Evolutionary conservation across 2,113 vertebrate genomes (phyloP).

Genomic region (Mirza zaza): DNA sequence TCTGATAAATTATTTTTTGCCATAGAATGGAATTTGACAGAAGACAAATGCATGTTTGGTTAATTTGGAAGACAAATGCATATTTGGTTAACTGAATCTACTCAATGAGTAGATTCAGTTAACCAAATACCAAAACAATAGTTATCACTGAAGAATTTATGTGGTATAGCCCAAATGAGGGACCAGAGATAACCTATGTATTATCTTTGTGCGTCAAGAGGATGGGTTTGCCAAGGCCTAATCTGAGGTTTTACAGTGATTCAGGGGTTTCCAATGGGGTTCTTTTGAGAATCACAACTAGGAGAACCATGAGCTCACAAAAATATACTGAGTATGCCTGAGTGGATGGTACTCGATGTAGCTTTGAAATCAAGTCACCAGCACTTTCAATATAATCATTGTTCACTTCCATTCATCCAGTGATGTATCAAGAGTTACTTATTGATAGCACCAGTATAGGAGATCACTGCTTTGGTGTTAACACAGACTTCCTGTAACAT

Average conservation of each 20-base stretch:
- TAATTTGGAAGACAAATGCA: background rate
- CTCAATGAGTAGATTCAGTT: background rate
- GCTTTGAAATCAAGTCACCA: background rate
- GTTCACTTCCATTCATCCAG: background rate
- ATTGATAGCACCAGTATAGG: background rate
- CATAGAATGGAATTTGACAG: background rate
- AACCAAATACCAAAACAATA: background rate
- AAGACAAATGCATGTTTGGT: background rate
- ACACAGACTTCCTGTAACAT: background rate
- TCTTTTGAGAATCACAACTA: background rate
- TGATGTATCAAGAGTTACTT: background rate
- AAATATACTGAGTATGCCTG: background rate
- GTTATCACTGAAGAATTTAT: background rate
- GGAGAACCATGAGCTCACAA: background rate
- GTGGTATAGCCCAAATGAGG: background rate
- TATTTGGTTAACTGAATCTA: background rate
- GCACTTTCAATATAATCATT: background rate
- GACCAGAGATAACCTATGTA: background rate
- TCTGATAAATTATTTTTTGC: background rate
- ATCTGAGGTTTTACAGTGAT: background rate
- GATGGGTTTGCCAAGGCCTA: background rate
- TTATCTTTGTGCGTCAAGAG: background rate
- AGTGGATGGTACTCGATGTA: background rate
- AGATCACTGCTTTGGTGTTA: background rate
- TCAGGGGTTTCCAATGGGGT: background rate